Percentiles rank a stretch among this genome's conserved stretches.
Evolutionary conservation across 2,888 invertebrate species (phyloP).

Genomic region (Tenodera sinensis): DNA sequence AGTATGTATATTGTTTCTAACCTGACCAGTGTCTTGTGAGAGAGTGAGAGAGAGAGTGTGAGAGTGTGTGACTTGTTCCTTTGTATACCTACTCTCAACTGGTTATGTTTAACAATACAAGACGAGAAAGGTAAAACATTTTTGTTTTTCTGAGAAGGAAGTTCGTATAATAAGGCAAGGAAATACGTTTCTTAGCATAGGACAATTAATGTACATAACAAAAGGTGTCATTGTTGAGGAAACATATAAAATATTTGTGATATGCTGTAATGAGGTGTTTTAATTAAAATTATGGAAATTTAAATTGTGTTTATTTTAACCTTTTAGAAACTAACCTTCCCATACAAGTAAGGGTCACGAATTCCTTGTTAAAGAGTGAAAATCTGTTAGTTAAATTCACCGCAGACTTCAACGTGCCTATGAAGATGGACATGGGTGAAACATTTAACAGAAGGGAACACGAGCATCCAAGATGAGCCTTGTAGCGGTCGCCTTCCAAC

Average conservation of each 20-base stretch:
- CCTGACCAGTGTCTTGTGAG: background rate
- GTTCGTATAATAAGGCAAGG: background rate
- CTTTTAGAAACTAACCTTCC: no score
- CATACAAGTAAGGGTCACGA: no score
- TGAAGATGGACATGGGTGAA: no score
- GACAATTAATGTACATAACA: background rate
- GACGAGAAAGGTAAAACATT: background rate
- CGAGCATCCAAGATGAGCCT: no score
- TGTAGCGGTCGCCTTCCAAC: no score
- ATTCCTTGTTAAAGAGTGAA: no score
- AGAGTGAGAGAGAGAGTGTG: no score
- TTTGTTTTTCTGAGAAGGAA: background rate
- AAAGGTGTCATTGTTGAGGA: background rate
- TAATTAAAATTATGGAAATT: background rate
- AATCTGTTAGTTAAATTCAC: no score
- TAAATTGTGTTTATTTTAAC: background rate
- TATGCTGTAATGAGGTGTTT: background rate
- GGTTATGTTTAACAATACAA: background rate
- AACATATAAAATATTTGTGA: background rate
- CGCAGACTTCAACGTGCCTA: no score
- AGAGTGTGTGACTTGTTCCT: background rate
- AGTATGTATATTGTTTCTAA: background rate
- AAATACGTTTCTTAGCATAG: background rate
- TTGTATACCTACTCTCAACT: background rate
- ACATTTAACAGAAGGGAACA: no score